Base-by-base conservation (phyloP, 2,888 invertebrate genomes). In the Argynnis bischoffii region DNA sequence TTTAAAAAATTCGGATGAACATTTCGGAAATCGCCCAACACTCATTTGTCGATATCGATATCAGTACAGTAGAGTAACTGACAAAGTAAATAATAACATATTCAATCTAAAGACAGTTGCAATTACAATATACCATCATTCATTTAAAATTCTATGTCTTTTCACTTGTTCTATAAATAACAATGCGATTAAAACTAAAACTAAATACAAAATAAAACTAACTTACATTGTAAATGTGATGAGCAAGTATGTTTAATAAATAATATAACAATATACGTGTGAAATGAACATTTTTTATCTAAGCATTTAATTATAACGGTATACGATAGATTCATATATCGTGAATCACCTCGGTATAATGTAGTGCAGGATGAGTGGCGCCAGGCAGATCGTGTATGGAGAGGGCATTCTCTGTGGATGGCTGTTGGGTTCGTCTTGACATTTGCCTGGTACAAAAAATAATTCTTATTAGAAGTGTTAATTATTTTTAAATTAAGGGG, bases 361-460 rank as follows among this genome's bases (percentile, higher is more conserved):
- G 78, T 82, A 84, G 71, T 85, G 84, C 13, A 81, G 71, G 55
- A 89, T 77, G 65, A 81, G 75, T 31, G 84, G 70, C 63, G 79
- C 76, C 63, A 84, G 71, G 71, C 75, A 79, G 67, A 85, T 67
- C 31, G 82, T 74, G 66, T 80, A 75, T 6, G 79, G 77, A 15
- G 84, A 77, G 18, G 85, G 78, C 82, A 85, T 79, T 75, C 83
- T 80, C 55, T 79, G 74, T 15, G 85, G 80, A 70, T 89, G 87
- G 56, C 79, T 77, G 78, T 81, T 91, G 56, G 88, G 85, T 71
- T 86, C 84, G 73, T 91, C 92, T 84, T 90, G 93, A 87, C 95
- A 95, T 85, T 95, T 95, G 77, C 95, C 95, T 95, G 92, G 6
- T 76, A 69, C 74, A 77, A 70, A n/a, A 0, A 47, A 18, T 8